Evolutionary conservation across 1,140 invertebrate genomes (phyloP), one percentile per base, ranked within the genome.

Genomic region (Diachasmimorpha longicaudata): DNA sequence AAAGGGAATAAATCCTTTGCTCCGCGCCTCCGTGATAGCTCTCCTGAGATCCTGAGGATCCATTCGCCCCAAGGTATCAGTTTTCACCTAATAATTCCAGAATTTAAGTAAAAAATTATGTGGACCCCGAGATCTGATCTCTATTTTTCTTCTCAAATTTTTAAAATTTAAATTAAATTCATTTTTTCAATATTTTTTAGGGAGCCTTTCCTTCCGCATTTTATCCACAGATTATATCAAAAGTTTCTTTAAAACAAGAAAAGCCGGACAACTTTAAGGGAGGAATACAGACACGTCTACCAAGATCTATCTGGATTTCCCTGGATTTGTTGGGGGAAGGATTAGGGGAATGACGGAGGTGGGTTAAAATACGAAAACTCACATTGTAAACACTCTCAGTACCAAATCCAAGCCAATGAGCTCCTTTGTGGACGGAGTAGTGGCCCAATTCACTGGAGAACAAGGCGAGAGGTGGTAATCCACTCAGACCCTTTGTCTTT

Each of bases 401-500:
- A 0, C 96, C 96, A 25, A 97, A 86, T 0, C 96, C 96, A 9
- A 97, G 85, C 92, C 96, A 94, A 81, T 95, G 92, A 1, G 93
- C 92, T 3, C 91, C 92, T 87, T 96, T 96, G 78, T 91, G 90
- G 14, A 97, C 92, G 0, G 97, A 98, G 85, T 98, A 98, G 86
- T 98, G 97, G 74, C 94, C 93, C 88, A 96, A 93, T 83, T 95
- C 91, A n/a, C 94, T 96, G 23, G 93, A 93, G 76, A 95, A 95
- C 6, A 92, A 85, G 0, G 92, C 92, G 69, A 96, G 80, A 4
- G 91, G 91, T 1, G 91, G 92, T 25, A 92, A 80, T 9, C 84
- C 86, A 76, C 86, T 90, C 74, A 94, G 84, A 4, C 94, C 94
- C 48, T 92, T 91, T 0, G 85, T 89, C 85, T 98, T 98, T 0